Evolutionary conservation across 2,888 invertebrate genomes (phyloP), one percentile per base, ranked within the genome.

Genomic region (Sesia bembeciformis): DNA sequence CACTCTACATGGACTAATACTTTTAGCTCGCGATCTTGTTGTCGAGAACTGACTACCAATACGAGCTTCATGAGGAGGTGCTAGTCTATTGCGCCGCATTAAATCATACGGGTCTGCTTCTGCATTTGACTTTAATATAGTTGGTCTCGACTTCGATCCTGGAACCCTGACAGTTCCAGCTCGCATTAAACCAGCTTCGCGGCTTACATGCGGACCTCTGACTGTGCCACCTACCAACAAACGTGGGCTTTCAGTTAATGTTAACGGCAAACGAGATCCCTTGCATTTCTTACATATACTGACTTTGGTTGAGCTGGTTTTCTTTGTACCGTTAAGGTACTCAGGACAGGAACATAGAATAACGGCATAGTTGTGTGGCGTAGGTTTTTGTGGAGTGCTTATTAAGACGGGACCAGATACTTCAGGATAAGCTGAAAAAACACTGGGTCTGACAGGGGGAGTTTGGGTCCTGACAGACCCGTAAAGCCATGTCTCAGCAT

Each of bases 401-500:
- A 90, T 87, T 53, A 90, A 72, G 53, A 90, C 87, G 53, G 90
- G 87, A 46, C 88, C 83, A 56, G 86, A 62, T 39, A 84, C 82
- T 58, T 90, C 90, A 51, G 87, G 74, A 60, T 90, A 90, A 52
- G 84, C 73, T 59, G 91, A 83, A 63, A 90, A 90, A 60, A 91
- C 85, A 58, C 89, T 84, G 50, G 89, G 83, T 69, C 90, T 73
- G 55, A 79, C 76, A 63, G 82, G 79, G 69, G 79, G 81, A 65
- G 89, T 90, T 61, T 90, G 87, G 61, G 87, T 90, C 67, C 94
- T 90, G 2, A 95, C 93, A 43, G 94, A 95, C 66, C 95, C 95
- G 73, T 96, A 96, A 8, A 96, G 91, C 96, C 96, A 96, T 55
- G 95, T 94, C 72, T 96, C 95, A 43, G 94, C 94, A 84, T 94